Evolutionary conservation across 2,797 vertebrate species (phyloP).

Genomic region (Syngnathus acus): DNA sequence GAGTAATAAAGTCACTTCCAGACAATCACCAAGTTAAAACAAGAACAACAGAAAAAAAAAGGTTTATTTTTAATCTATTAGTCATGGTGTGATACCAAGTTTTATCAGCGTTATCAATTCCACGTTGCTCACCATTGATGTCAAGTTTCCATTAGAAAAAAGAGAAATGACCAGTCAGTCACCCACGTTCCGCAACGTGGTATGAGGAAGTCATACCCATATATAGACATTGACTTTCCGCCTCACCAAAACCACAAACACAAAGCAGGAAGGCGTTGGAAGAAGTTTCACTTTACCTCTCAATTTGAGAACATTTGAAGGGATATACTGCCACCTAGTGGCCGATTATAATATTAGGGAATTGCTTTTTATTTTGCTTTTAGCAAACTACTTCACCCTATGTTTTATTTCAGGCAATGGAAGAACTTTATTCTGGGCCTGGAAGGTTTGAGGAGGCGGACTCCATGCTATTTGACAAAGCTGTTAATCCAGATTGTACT

Average conservation of each 20-base stretch:
- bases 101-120: slow-evolving; percentile 27
- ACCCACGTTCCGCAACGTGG: slow-evolving; percentile 22
- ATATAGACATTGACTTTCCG: slow-evolving; percentile 51
- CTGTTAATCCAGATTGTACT: slow-evolving; percentile 59
- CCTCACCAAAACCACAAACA: slow-evolving; percentile 8
- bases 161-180: slow-evolving; percentile 27
- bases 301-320: neutral
- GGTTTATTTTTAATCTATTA: neutral
- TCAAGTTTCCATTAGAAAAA: slow-evolving; percentile 38
- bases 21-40: neutral
- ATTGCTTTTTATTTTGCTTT: neutral
- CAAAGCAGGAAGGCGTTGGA: slow-evolving; percentile 31
- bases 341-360: slow-evolving; percentile 1
- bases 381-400: neutral
- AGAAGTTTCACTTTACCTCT: neutral
- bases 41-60: neutral
- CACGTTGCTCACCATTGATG: slow-evolving; percentile 3
- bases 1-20: neutral
- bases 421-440: slow-evolving; percentile 52
- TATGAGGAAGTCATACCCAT: slow-evolving; percentile 48
- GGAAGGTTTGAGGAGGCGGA: slow-evolving; percentile 65
- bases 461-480: slow-evolving; percentile 58
- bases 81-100: neutral
- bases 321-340: slow-evolving; percentile 48
- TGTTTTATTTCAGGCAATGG: slow-evolving; percentile 49